These are phyloP conservation scores for Deroplatys truncata DNA, from an alignment of 2,888 invertebrate genomes.

Conservation along the genomic window DNA sequence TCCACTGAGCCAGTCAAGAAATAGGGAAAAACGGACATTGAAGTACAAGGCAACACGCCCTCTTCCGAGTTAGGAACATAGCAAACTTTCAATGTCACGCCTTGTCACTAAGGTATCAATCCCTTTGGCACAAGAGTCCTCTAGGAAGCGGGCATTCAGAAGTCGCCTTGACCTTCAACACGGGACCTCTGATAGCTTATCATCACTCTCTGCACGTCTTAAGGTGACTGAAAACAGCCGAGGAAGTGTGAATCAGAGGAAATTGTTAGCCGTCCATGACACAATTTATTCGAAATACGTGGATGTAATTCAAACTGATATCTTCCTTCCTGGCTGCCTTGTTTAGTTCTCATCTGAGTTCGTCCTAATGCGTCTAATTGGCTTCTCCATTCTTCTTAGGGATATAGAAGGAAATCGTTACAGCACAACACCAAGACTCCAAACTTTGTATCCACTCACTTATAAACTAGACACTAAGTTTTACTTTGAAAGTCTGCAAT, in stretches of 20 bases:
- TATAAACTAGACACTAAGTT: too few species aligned
- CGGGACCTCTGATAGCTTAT: not conserved
- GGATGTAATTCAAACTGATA: not conserved
- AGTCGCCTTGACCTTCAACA: not conserved
- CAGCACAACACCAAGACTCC: too few species aligned
- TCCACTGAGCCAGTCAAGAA: not conserved
- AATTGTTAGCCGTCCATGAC: not conserved
- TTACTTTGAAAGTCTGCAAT: too few species aligned
- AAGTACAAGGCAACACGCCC: not conserved
- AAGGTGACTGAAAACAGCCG: not conserved
- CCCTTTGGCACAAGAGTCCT: not conserved
- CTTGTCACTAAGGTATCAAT: not conserved
- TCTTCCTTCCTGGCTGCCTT: not conserved
- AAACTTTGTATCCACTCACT: too few species aligned
- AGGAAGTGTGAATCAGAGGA: not conserved
- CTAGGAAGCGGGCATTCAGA: too few species aligned
- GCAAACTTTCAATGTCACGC: not conserved
- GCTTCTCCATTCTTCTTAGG: too few species aligned
- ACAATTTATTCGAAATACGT: not conserved
- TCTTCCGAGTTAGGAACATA: not conserved
- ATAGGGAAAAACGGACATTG: not conserved
- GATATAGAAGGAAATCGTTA: too few species aligned
- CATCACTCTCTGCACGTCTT: not conserved
- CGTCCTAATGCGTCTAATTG: too few species aligned
- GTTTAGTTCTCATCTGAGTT: not conserved